Percentiles rank a stretch among this genome's conserved stretches.
These are phyloP conservation scores for Cantharis lateralis DNA, from an alignment of 2,888 invertebrate genomes.

Conservation along the genomic window DNA sequence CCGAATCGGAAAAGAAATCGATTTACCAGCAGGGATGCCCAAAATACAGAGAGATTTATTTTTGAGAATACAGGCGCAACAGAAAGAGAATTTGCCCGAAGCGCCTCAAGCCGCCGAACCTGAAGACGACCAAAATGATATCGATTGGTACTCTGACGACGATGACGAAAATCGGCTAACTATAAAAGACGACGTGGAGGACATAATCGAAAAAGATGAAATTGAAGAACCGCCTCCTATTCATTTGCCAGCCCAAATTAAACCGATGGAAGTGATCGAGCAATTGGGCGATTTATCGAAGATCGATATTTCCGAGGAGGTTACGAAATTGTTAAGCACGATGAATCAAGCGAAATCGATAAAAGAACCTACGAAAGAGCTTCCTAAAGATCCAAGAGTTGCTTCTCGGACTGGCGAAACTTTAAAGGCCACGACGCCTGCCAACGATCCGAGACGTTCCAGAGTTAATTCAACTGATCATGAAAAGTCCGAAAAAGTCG, in stretches of 20 bases:
- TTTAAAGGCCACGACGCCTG: conserved; percentile 23
- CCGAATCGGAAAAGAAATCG: conserved; percentile 23
- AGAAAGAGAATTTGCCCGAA: conserved; percentile 58
- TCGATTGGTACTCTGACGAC: conserved; percentile 77
- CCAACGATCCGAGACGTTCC: conserved; percentile 38
- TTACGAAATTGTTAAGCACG: conserved; percentile 69
- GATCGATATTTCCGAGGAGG: conserved; percentile 75
- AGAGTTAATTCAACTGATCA: conserved; percentile 39
- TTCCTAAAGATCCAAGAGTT: conserved; percentile 33
- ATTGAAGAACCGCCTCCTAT: conserved; percentile 26
- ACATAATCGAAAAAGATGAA: conserved; percentile 44
- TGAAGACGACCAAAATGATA: conserved; percentile 39
- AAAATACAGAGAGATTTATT: conserved; percentile 70
- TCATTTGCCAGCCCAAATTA: conserved; percentile 44
- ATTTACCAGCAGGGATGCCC: conserved; percentile 62
- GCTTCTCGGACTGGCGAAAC: conserved; percentile 16
- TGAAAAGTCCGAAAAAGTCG: conserved; percentile 44
- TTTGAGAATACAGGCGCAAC: conserved; percentile 69
- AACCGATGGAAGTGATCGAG: conserved; percentile 64
- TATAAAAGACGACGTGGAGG: conserved; percentile 53
- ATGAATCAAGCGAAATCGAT: conserved; percentile 49
- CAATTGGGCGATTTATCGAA: conserved; percentile 73
- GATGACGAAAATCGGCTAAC: conserved; percentile 55
- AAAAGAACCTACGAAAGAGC: conserved; percentile 8
- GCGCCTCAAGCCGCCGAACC: conserved; percentile 39